Percentiles rank a stretch among this genome's conserved stretches.
Evolutionary conservation across 2,888 invertebrate species (phyloP).

Genomic region (Microplitis deprimator): DNA sequence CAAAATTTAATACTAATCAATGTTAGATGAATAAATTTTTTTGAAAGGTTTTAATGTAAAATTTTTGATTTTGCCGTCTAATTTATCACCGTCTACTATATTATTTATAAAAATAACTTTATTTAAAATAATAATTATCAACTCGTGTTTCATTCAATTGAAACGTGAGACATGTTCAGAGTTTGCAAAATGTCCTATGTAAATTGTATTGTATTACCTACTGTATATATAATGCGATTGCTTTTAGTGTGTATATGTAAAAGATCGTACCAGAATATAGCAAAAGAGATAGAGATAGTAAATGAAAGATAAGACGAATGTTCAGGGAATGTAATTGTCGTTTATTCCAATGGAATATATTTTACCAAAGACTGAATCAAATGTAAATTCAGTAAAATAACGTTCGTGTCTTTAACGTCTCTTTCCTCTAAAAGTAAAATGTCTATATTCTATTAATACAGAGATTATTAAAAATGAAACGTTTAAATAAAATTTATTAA

Average conservation of each 20-base stretch:
- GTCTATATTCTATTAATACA: not conserved
- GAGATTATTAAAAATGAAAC: not conserved
- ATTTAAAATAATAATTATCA: not conserved
- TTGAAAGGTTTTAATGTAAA: not conserved
- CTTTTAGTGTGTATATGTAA: not conserved
- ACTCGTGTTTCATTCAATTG: conserved; percentile 19
- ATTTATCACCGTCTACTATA: not conserved
- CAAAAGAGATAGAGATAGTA: not conserved
- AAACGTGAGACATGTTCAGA: conserved; percentile 8
- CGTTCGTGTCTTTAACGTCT: not conserved
- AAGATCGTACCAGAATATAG: not conserved
- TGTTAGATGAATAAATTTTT: too few relatives aligned
- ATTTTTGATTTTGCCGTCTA: not conserved
- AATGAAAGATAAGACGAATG: not conserved
- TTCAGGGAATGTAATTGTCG: not conserved
- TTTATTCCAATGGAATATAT: not conserved
- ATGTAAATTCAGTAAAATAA: conserved; percentile 12
- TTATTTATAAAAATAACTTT: not conserved
- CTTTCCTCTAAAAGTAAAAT: not conserved
- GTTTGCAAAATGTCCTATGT: conserved; percentile 13
- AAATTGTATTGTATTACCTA: conserved; percentile 25
- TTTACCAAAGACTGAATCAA: conserved; percentile 14
- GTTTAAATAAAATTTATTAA: not conserved
- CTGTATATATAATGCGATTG: conserved; percentile 6
- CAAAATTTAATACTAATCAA: too few relatives aligned